Percentiles rank a stretch among this genome's conserved stretches.
phyloP scores from a whole-genome alignment of 2,113 vertebrate species.

The Spheniscus mendiculus region DNA sequence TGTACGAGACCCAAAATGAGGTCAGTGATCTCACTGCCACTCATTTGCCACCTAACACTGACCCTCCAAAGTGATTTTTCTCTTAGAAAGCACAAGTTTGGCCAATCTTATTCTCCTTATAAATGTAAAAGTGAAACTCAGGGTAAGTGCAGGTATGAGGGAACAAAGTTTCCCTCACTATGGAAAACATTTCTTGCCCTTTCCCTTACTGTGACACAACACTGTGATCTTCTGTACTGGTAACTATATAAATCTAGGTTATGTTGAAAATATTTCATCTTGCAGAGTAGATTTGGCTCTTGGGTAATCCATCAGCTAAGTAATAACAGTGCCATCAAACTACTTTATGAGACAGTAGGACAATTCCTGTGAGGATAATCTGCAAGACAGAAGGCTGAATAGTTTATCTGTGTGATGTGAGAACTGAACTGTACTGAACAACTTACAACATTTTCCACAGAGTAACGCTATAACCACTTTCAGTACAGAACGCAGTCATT shows the following conservation, averaged over 20 bases:
- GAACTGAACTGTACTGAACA: not conserved
- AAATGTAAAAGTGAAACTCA: not conserved
- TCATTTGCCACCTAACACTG: not conserved
- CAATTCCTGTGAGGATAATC: slow-evolving; percentile 25
- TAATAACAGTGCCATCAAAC: slow-evolving; percentile 39
- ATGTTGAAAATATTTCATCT: slow-evolving; percentile 23
- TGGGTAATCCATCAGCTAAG: slow-evolving; percentile 19
- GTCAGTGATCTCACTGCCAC: not conserved
- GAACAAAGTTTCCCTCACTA: not conserved
- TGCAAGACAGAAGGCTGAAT: slow-evolving; percentile 22
- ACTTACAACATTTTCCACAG: not conserved
- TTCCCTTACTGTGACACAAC: not conserved
- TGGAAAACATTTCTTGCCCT: not conserved
- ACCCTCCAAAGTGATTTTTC: not conserved
- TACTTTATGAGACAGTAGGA: slow-evolving; percentile 47
- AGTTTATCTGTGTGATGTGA: not conserved
- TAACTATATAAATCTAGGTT: not conserved
- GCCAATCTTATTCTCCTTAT: not conserved
- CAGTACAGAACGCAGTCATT: not conserved
- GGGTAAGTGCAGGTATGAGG: not conserved
- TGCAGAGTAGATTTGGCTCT: not conserved
- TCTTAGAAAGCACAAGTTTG: not conserved
- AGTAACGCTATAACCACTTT: not conserved
- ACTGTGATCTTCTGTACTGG: not conserved
- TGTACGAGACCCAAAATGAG: not conserved